Evolutionary conservation across 2,888 invertebrate species (phyloP).

Genomic region (Microdon myrmicae): DNA sequence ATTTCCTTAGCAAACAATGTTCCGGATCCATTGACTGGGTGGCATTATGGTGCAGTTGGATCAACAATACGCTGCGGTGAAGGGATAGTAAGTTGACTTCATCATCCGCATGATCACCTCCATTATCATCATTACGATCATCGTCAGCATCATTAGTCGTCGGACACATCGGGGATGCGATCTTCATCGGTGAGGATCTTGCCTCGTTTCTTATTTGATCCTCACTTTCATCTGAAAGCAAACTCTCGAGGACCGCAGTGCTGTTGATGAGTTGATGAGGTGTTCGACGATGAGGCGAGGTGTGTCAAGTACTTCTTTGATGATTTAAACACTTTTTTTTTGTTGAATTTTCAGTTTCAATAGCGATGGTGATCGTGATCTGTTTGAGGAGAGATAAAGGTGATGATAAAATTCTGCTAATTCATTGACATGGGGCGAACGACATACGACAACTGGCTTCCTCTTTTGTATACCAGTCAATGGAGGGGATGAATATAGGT

Average conservation of each 20-base stretch:
- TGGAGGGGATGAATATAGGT: neutral
- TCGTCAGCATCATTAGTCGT: no score
- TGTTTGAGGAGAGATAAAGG: conserved; percentile 11
- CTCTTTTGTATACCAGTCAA: conserved; percentile 2
- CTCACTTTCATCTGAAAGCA: conserved; percentile 38
- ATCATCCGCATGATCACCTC: conserved; percentile 27
- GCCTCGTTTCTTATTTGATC: conserved; percentile 26
- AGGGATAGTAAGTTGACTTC: conserved; percentile 42
- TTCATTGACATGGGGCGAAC: conserved; percentile 34
- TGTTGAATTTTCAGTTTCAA: conserved; percentile 25
- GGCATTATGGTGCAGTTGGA: no score
- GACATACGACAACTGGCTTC: conserved; percentile 7
- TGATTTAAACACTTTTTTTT: conserved; percentile 25
- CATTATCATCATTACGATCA: conserved; percentile 9
- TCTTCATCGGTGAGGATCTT: conserved; percentile 45
- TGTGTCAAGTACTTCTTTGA: conserved; percentile 51
- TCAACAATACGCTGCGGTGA: conserved; percentile 28
- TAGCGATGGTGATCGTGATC: conserved; percentile 18
- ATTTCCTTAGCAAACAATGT: conserved; percentile 48
- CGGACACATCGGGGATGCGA: conserved; percentile 26
- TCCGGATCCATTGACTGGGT: conserved; percentile 27
- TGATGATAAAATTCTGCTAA: conserved; percentile 38
- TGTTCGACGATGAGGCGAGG: conserved; percentile 45
- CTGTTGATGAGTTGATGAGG: conserved; percentile 51
- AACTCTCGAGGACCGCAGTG: conserved; percentile 30